Base-by-base conservation (phyloP, 1,140 invertebrate genomes). In the Archegozetes longisetosus region DNA sequence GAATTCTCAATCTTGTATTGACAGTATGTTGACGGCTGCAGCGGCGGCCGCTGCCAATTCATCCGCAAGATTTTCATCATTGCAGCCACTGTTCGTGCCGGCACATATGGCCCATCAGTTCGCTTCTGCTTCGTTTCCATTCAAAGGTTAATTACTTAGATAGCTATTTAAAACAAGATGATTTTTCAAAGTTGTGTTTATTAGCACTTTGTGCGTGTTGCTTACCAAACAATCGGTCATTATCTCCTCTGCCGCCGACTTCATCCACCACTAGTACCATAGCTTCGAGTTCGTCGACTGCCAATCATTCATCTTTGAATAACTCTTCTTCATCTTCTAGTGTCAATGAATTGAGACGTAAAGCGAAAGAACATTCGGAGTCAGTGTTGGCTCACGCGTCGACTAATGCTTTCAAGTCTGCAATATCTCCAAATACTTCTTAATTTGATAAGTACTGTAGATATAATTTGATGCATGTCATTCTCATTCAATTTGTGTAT, bases 281-380 rank as follows among this genome's bases (percentile, higher is more conserved):
- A 40, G 17, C 32, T 9, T 40, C 32, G 6, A 40, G 17, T 17
- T 40, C 32, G 17, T 40, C 32, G 6, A 17, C 6, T 17, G 17
- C 32, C 17, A 9, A 6, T 22, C 64, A 46, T 78, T 79, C 71
- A 23, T 55, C 81, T n/a, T 40, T 17, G 6, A 17, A 40, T 17
- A 40, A 6, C 17, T 40, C 32, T 22, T 64, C 48, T 78, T 79
- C 71, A 23, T 55, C 81, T n/a, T 83, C 82, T 60, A 88, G 84
- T 70, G 84, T 91, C 20, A 87, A 87, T 0, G 87, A 91, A 67
- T 73, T 91, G 9, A 76, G 88, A 14, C 78, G 88, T 25, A 91
- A 91, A 70, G 88, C 88, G 0, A 86, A 90, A 70, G 88, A 91
- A 68, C 88, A 92, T 70, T 87, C 86, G 1, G 87, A 88, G 0